Evolutionary conservation across 2,113 vertebrate species (phyloP), one percentile per base, ranked within the genome.

Genomic region (Psittacula cyanocephala): DNA sequence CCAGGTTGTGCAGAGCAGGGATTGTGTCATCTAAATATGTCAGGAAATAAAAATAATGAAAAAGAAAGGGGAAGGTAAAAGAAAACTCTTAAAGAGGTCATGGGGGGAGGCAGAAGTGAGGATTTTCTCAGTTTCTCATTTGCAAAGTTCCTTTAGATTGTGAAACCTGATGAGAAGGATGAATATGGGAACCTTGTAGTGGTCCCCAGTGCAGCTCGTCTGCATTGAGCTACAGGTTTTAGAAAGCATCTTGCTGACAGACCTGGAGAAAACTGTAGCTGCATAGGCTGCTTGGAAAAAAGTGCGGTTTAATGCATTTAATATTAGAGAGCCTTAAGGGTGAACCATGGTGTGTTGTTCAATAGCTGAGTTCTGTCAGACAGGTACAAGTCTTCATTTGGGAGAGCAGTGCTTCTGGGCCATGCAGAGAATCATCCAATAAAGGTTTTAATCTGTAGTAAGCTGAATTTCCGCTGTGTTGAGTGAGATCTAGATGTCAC

Each of bases 391-490:
- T 64, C 83, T 76, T 84, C 60, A 39, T 83, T 86, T 77, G 53
- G 74, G 79, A 93, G 67, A 85, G 70, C 72, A 79, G 4, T 50
- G 74, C 39, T 89, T 84, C 79, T 2, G 3, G 76, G 64, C 74
- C 31, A 43, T 33, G n/a, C 46, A 72, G 81, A 78, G 57, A 85
- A 95, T 87, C 35, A 91, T 49, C 59, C 74, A 89, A 49, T 89
- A 92, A 89, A 81, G 65, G 62, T 91, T 95, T 91, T 89, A 84
- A 75, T 94, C 57, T 81, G 39, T 44, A 57, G 86, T 78, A 85
- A 85, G 49, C 8, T 79, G 62, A 44, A 85, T 81, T 95, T 91
- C 43, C 47, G 25, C 25, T 0, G 0, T 79, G 57, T 81, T 47
- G 10, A 44, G 20, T 72, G 75, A 83, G 64, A 63, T 72, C 41